A percentile compares a stretch with the other conserved stretches of the same genome.
Evolutionary conservation across 2,888 invertebrate species (phyloP).

Genomic region (Thysanoteuthis rhombus): DNA sequence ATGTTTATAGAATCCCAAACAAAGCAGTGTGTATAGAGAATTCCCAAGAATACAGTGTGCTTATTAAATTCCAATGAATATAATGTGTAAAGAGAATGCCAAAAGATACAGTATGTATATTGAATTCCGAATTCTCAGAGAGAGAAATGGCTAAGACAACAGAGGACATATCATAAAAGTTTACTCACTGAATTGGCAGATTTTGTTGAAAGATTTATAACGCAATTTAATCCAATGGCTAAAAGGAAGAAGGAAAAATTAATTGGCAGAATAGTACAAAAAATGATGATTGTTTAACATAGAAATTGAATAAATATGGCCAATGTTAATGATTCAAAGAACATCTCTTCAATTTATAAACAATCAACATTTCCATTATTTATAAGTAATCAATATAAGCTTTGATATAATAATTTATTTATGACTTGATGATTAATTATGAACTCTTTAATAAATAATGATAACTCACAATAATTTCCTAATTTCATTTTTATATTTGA

Average conservation of each 20-base stretch:
- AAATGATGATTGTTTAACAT: background rate
- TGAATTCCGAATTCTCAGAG: background rate
- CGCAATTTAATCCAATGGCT: constrained; percentile 91
- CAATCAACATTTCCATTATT: too few species aligned
- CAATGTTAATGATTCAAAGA: too few species aligned
- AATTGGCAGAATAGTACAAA: background rate
- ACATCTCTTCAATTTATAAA: too few species aligned
- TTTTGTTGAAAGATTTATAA: constrained; percentile 83
- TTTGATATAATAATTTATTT: too few species aligned
- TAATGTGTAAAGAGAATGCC: background rate
- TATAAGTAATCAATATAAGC: too few species aligned
- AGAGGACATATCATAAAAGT: background rate
- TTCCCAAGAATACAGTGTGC: background rate
- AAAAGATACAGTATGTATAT: background rate
- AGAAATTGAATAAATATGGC: too few species aligned
- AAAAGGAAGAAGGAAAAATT: constrained; percentile 54
- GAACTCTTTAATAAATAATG: too few species aligned
- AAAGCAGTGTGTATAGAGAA: background rate
- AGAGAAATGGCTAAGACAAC: background rate
- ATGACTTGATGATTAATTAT: too few species aligned
- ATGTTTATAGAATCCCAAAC: background rate
- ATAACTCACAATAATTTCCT: too few species aligned
- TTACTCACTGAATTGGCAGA: constrained; percentile 82
- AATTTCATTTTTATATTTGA: too few species aligned
- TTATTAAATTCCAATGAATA: background rate